These are phyloP conservation scores for Bombus confusus DNA, from an alignment of 1,140 invertebrate species.

Conservation along the genomic window DNA sequence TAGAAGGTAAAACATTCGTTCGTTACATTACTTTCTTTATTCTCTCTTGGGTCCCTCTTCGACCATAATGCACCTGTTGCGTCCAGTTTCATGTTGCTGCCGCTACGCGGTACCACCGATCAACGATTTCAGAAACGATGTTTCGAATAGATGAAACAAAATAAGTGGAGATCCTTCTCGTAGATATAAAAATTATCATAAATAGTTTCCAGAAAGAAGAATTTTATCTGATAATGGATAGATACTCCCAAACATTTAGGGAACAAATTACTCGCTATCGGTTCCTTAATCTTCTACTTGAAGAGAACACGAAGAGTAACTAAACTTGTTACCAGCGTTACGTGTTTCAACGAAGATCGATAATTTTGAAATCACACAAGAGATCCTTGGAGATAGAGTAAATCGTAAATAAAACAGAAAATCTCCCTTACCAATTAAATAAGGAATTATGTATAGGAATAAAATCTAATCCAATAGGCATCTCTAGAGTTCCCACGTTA, in stretches of 20 bases:
- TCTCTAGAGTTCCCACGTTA: too few relatives aligned
- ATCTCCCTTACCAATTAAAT: too few relatives aligned
- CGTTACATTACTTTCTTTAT: neutral
- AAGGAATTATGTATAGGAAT: too few relatives aligned
- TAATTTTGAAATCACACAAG: too few relatives aligned
- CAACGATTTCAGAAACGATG: neutral
- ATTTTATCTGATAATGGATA: neutral
- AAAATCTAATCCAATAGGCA: too few relatives aligned
- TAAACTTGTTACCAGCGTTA: neutral
- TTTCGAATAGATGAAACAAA: neutral
- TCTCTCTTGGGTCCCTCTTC: neutral
- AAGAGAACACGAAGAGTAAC: neutral
- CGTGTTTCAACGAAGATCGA: neutral
- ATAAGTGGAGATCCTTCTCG: neutral
- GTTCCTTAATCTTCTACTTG: neutral
- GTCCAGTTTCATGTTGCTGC: conserved; percentile 48
- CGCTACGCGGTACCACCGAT: conserved; percentile 52
- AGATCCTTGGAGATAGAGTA: too few relatives aligned
- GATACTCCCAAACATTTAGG: neutral
- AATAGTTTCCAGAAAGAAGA: neutral
- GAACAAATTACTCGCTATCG: neutral
- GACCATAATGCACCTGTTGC: conserved; percentile 63
- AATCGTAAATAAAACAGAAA: too few relatives aligned
- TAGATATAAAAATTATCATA: neutral
- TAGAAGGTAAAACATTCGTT: neutral